These are phyloP conservation scores for Acanthochromis polyacanthus DNA, from an alignment of 2,113 vertebrate species.

Conservation along the genomic window DNA sequence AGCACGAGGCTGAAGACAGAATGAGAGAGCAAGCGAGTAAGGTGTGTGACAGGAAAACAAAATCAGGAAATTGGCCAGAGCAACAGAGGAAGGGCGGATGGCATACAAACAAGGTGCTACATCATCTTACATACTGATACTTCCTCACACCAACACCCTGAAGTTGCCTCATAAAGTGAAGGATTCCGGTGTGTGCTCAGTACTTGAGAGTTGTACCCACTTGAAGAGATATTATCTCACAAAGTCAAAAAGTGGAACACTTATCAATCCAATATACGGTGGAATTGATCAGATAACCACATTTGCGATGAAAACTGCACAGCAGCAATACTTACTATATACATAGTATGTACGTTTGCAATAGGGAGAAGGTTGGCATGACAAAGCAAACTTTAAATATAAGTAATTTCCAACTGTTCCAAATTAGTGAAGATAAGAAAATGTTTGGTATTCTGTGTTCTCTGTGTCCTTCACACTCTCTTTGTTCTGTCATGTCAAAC, in stretches of 20 bases:
- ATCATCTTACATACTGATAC: conserved; percentile 51
- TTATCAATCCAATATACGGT: background rate
- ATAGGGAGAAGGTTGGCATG: background rate
- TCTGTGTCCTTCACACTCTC: conserved; percentile 58
- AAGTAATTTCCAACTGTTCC: conserved; percentile 24
- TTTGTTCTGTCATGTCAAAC: conserved; percentile 74
- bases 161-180: conserved; percentile 22
- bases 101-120: conserved; percentile 60
- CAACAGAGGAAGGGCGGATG: conserved; percentile 32
- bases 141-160: conserved; percentile 23
- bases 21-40: conserved; percentile 30
- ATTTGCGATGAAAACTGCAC: background rate
- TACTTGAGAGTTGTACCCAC: background rate
- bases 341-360: background rate
- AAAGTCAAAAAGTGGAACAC: conserved; percentile 4
- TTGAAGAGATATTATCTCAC: background rate
- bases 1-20: conserved; percentile 33
- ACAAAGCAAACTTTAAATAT: conserved; percentile 10
- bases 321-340: background rate
- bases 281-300: background rate
- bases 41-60: conserved; percentile 70
- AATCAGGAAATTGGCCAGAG: conserved; percentile 60
- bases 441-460: conserved; percentile 55
- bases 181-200: background rate
- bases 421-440: conserved; percentile 42